phyloP scores from a whole-genome alignment of 1,140 invertebrate genomes.

The Drosophila busckii region DNA sequence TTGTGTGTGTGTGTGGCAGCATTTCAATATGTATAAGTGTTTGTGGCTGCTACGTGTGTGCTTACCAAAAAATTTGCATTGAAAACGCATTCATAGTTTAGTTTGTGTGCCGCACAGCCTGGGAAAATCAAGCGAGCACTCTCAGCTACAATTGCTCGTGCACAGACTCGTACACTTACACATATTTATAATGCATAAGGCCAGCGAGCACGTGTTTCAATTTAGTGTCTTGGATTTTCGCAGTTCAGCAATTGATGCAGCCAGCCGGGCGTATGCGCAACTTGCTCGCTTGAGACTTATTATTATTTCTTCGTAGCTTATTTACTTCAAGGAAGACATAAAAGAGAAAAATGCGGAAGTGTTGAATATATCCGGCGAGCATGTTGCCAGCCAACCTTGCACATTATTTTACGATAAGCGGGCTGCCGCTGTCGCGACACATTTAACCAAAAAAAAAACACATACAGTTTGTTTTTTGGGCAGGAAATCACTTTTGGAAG shows the following conservation, averaged over 20 bases:
- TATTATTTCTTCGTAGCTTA: conserved; percentile 39
- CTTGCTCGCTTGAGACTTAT: conserved; percentile 1
- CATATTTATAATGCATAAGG: conserved; percentile 19
- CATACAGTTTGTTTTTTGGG: conserved; percentile 10
- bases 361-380: conserved; percentile 59
- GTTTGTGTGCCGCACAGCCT: not conserved
- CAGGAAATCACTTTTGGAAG: conserved; percentile 51
- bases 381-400: conserved; percentile 1
- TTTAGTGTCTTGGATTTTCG: conserved; percentile 19
- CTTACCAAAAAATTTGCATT: conserved; percentile 44
- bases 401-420: conserved; percentile 42
- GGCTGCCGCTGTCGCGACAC: conserved; percentile 38
- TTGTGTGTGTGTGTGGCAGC: conserved; percentile 2
- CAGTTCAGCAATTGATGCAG: too few species aligned
- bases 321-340: conserved; percentile 59
- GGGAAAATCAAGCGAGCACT: conserved; percentile 4
- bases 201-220: conserved; percentile 20
- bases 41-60: conserved; percentile 3
- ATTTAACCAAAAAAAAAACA: conserved; percentile 35
- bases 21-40: conserved; percentile 7
- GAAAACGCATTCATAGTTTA: conserved; percentile 55
- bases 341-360: conserved; percentile 65
- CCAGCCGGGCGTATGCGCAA: not conserved
- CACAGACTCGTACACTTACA: too few species aligned
- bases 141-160: too few species aligned